phyloP scores from a whole-genome alignment of 2,888 invertebrate species.

The Epinotia demarniana region DNA sequence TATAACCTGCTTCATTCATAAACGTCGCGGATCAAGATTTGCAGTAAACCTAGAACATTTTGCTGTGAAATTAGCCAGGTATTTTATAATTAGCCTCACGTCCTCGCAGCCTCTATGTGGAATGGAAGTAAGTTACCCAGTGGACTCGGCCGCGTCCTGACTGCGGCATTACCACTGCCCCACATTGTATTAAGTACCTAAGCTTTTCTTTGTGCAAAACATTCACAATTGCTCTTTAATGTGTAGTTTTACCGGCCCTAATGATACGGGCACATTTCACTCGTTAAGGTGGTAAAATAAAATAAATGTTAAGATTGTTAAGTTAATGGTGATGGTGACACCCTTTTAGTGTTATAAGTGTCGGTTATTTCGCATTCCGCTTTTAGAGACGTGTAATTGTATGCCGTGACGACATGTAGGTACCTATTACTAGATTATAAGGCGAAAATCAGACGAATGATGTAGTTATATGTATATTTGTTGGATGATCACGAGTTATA shows the following conservation, averaged over 20 bases:
- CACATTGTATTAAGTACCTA: slow-evolving; percentile 57
- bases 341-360: slow-evolving; percentile 33
- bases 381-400: slow-evolving; percentile 7
- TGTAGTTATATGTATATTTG: slow-evolving; percentile 7
- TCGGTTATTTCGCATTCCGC: slow-evolving; percentile 5
- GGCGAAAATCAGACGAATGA: slow-evolving; percentile 10
- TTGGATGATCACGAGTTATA: background rate
- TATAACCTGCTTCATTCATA: slow-evolving; percentile 2
- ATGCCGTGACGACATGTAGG: slow-evolving; percentile 4
- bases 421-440: background rate
- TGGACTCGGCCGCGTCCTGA: slow-evolving; percentile 61
- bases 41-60: slow-evolving; percentile 27
- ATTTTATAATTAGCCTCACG: slow-evolving; percentile 42
- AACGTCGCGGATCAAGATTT: slow-evolving; percentile 10
- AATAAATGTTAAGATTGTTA: slow-evolving; percentile 26
- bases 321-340: slow-evolving; percentile 31
- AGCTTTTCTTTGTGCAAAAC: slow-evolving; percentile 55
- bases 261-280: slow-evolving; percentile 38
- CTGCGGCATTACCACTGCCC: slow-evolving; percentile 64
- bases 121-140: slow-evolving; percentile 50
- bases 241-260: slow-evolving; percentile 35
- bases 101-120: slow-evolving; percentile 39
- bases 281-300: slow-evolving; percentile 33
- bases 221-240: slow-evolving; percentile 42
- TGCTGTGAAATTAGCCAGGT: slow-evolving; percentile 24